Evolutionary conservation across 2,797 vertebrate genomes (phyloP), one percentile per base, ranked within the genome.

Genomic region (Natrix natrix): DNA sequence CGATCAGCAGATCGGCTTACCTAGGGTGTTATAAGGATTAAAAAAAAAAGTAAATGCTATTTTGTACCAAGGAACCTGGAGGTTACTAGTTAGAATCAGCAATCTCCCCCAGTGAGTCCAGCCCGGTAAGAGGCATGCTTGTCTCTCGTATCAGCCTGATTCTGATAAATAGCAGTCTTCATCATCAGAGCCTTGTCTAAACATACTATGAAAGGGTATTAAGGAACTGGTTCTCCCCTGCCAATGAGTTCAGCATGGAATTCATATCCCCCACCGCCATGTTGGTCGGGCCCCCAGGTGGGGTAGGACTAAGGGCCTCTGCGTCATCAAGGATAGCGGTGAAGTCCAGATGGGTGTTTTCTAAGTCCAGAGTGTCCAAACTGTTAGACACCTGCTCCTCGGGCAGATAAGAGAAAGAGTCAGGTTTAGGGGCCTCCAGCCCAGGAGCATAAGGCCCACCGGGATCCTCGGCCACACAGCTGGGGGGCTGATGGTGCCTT

Each of bases 221-320:
- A 96, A 99, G 98, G 95, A 99, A 99, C 96, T 99, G 99, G 96
- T 98, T 99, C 95, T 99, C 99, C 88, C 99, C 99, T n/a, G 99
- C 98, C 95, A 99, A 96, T 5, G 99, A 99, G 94, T 98, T 99
- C 95, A 99, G 96, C 98, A 99, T 98, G 95, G 99, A 99, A 54
- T 98, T 99, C 99, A 99, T 99, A 96, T 99, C 99, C 1, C 99
- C 99, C 87, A 99, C 98, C 2, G 99, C 99, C 99, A 99, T 99
- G 98, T 99, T 99, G 95, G 98, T 98, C 87, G 98, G 97, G 55
- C 98, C 97, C 0, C 98, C 95, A n/a, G 98, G 97, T 48, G 98
- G 96, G 91, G 97, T 96, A 11, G 97, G 95, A 86, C 97, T 98
- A 91, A 98, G 98, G 12, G 98, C 96, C 92, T 99, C 99, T 0